Evolutionary conservation across 2,888 invertebrate species (phyloP), one percentile per base, ranked within the genome.

Genomic region (Leptothorax acervorum): DNA sequence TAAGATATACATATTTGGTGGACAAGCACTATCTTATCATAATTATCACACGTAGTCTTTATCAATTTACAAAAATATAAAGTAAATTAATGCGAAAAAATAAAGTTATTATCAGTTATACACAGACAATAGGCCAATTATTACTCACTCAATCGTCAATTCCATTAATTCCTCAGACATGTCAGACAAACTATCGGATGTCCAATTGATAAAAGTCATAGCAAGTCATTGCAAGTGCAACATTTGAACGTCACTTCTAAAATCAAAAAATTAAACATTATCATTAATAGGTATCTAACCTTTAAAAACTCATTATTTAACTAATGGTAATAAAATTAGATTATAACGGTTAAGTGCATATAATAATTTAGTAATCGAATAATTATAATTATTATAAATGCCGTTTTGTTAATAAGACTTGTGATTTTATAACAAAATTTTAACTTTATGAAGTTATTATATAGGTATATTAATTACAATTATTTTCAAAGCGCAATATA

Each of bases 61-160:
- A 48, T 65, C 15, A 28, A 31, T 70, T 57, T 68, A 53, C 0
- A 6, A 42, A 51, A 71, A 68, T 45, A 12, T 35, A 70, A 3
- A 12, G 18, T 35, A 23, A 48, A 51, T 75, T 57, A 78, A 18
- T 42, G 28, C 3, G 0, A 3, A 45, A 55, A 57, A 45, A 35
- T 65, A 31, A 55, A 66, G 68, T n/a, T 57, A 57, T 55, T 57
- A 55, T 68, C 23, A 55, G 1, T 55, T n/a, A 23, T 3, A 55
- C 9, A 9, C n/a, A 31, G 2, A 3, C 9, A 48, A 57, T 79
- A 60, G 15, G 60, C 39, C 35, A 78, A 8, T 66, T 66, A 45
- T 62, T 63, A 84, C 85, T 89, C 62, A 89, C 88, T 71, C 82
- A 0, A 85, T 45, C 3, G 15, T 70, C 1, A 82, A 55, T 35